Evolutionary conservation across 1,140 invertebrate species (phyloP).

Genomic region (Rhysida immarginata): DNA sequence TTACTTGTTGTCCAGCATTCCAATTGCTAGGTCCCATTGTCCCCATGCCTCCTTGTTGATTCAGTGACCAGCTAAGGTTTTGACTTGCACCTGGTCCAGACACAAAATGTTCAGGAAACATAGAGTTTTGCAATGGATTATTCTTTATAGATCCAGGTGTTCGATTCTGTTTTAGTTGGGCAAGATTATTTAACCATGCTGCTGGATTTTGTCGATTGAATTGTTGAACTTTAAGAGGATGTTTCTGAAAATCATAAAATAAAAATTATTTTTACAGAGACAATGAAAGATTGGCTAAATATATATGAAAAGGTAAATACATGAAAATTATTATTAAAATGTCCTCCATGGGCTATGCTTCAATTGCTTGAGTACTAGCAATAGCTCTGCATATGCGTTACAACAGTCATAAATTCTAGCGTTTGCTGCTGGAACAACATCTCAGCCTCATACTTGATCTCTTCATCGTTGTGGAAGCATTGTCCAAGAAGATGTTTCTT

Average conservation of each 20-base stretch:
- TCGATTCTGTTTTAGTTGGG: constrained; percentile 52
- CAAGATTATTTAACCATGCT: constrained; percentile 63
- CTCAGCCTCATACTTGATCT: too few relatives aligned
- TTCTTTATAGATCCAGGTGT: constrained; percentile 33
- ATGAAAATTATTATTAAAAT: too few relatives aligned
- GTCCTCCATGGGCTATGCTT: too few relatives aligned
- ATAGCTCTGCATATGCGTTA: too few relatives aligned
- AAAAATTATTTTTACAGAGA: too few relatives aligned
- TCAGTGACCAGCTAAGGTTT: not conserved
- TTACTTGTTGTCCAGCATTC: constrained; percentile 17
- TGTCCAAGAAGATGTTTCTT: too few relatives aligned
- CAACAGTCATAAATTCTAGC: too few relatives aligned
- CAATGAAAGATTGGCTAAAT: too few relatives aligned
- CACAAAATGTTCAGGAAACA: constrained; percentile 21
- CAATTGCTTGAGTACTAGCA: too few relatives aligned
- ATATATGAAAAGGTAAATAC: too few relatives aligned
- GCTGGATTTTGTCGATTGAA: constrained; percentile 63
- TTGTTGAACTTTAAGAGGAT: constrained; percentile 73
- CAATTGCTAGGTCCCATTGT: constrained; percentile 19
- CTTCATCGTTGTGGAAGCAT: too few relatives aligned
- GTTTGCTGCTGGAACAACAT: too few relatives aligned
- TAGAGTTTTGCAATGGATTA: constrained; percentile 15
- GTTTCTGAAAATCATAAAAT: constrained; percentile 47
- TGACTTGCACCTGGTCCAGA: constrained; percentile 18
- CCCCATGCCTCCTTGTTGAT: constrained; percentile 3